Conservation (phyloP, 2,888 invertebrate genomes). For the Catocala nupta region DNA sequence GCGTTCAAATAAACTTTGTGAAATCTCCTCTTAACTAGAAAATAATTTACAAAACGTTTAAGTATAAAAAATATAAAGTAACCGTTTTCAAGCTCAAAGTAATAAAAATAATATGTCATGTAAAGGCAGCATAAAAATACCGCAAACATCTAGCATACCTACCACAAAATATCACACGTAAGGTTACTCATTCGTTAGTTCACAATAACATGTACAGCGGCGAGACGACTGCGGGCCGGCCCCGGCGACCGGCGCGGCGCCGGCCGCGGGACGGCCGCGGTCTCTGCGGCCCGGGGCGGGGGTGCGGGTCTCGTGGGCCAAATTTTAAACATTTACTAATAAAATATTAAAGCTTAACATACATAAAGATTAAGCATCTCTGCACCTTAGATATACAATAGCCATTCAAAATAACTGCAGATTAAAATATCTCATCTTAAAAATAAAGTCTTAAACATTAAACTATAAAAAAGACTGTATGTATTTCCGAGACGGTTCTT, state of each 20-base stretch:
- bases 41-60: conserved; percentile 82
- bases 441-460: conserved; percentile 85
- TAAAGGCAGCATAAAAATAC: conserved; percentile 75
- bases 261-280: too few relatives aligned
- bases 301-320: conserved; percentile 72
- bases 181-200: conserved; percentile 67
- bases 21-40: conserved; percentile 75
- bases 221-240: conserved; percentile 29
- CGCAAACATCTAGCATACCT: conserved; percentile 78
- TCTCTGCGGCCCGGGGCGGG: conserved; percentile 53
- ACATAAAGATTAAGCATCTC: conserved; percentile 88
- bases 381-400: conserved; percentile 87
- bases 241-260: conserved; percentile 14
- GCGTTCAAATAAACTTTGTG: conserved; percentile 65
- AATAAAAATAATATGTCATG: conserved; percentile 69
- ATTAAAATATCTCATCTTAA: conserved; percentile 87
- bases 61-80: conserved; percentile 84
- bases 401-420: conserved; percentile 87
- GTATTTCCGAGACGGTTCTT: conserved; percentile 74
- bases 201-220: conserved; percentile 45
- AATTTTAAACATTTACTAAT: conserved; percentile 87
- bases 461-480: conserved; percentile 79
- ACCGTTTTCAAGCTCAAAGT: conserved; percentile 69
- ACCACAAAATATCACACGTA: conserved; percentile 84
- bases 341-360: conserved; percentile 88